Conservation (phyloP, 2,797 vertebrate species). For the Luscinia megarhynchos region DNA sequence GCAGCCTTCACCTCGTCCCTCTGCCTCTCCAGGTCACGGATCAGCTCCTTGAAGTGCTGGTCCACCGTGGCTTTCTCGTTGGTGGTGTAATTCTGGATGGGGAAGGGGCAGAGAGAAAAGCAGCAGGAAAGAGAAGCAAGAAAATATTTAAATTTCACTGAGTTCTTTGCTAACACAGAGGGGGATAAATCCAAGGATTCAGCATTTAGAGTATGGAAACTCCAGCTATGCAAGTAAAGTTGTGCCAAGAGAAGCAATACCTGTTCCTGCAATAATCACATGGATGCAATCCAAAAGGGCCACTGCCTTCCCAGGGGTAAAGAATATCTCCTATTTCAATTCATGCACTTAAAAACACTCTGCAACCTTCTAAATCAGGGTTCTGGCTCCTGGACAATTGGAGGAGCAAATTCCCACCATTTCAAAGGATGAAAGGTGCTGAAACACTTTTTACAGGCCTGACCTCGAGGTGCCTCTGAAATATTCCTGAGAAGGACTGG, state of each 20-base stretch:
- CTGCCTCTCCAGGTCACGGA: slow-evolving; percentile 82
- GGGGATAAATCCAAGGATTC: background rate
- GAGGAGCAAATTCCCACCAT: background rate
- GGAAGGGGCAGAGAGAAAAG: background rate
- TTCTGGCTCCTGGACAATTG: background rate
- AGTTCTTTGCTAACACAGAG: background rate
- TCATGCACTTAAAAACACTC: background rate
- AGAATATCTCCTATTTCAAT: background rate
- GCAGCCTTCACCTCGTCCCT: slow-evolving; percentile 81
- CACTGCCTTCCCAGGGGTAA: background rate
- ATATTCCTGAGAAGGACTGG: background rate
- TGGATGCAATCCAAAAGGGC: background rate
- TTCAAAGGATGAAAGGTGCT: slow-evolving; percentile 14
- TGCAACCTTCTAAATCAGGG: background rate
- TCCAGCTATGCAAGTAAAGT: background rate
- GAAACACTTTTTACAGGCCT: background rate
- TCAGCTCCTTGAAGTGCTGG: slow-evolving; percentile 82
- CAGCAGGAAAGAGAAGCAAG: background rate
- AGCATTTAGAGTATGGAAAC: background rate
- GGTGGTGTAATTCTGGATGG: slow-evolving; percentile 79
- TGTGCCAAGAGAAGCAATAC: background rate
- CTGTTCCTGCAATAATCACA: background rate
- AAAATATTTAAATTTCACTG: background rate
- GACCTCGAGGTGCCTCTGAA: background rate
- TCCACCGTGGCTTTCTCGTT: slow-evolving; percentile 82